Conservation (phyloP, 1,140 invertebrate genomes). For the Drosophila nikananu region DNA sequence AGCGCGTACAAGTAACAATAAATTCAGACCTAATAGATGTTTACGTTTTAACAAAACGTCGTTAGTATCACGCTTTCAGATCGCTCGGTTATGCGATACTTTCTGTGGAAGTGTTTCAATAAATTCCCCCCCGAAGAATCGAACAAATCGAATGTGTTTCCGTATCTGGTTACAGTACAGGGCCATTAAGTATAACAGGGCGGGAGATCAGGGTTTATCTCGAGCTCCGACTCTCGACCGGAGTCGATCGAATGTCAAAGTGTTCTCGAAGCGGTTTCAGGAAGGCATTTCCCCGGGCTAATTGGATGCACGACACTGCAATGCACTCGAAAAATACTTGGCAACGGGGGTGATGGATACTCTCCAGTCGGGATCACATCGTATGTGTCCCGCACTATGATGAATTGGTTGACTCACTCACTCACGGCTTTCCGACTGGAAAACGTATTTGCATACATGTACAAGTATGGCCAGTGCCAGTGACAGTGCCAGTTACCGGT, state of each 20-base stretch:
- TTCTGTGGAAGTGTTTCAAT: slow-evolving; percentile 3
- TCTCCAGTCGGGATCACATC: not conserved
- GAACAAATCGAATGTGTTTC: slow-evolving; percentile 45
- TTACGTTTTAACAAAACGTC: slow-evolving; percentile 38
- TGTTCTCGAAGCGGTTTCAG: slow-evolving; percentile 38
- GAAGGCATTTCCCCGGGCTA: slow-evolving; percentile 35
- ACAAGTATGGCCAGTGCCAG: slow-evolving; percentile 74
- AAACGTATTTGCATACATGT: slow-evolving; percentile 77
- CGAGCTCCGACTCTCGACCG: not conserved
- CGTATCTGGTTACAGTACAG: slow-evolving; percentile 43
- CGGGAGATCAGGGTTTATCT: slow-evolving; percentile 39
- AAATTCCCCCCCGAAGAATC: slow-evolving; percentile 2
- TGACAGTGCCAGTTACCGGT: slow-evolving; percentile 71
- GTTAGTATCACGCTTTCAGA: slow-evolving; percentile 23
- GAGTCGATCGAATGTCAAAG: slow-evolving; percentile 46
- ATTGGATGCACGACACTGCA: slow-evolving; percentile 66
- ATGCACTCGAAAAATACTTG: slow-evolving; percentile 45
- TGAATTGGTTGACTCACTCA: slow-evolving; percentile 79
- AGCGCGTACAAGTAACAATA: slow-evolving; percentile 15
- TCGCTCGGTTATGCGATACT: slow-evolving; percentile 26
- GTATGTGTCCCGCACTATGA: slow-evolving; percentile 37
- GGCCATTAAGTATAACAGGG: slow-evolving; percentile 42
- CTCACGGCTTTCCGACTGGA: slow-evolving; percentile 75
- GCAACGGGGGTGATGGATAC: slow-evolving; percentile 1
- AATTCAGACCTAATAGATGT: slow-evolving; percentile 15